Evolutionary conservation across 1,140 invertebrate genomes (phyloP).

Genomic region (Drosophila malerkotliana): DNA sequence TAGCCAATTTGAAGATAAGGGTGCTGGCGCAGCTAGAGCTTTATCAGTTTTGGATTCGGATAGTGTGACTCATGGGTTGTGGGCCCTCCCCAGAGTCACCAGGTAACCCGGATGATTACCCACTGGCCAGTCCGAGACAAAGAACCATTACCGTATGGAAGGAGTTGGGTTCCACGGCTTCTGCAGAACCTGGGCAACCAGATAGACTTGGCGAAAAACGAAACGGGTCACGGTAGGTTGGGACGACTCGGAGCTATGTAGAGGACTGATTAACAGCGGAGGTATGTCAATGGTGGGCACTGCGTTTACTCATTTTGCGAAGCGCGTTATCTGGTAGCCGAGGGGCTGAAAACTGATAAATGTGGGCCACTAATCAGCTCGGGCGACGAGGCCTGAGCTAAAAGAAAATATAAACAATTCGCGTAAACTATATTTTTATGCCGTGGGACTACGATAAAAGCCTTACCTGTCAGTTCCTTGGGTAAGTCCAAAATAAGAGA

Average conservation of each 20-base stretch:
- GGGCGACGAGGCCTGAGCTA: conserved; percentile 14
- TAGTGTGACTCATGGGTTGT: conserved; percentile 35
- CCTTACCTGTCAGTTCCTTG: conserved; percentile 27
- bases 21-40: conserved; percentile 33
- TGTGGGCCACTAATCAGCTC: conserved; percentile 57
- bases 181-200: background rate
- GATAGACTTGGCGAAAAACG: conserved; percentile 1
- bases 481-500: conserved; percentile 20
- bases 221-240: conserved; percentile 18
- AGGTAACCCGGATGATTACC: conserved; percentile 8
- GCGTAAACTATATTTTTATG: conserved; percentile 29
- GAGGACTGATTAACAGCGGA: conserved; percentile 65
- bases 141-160: conserved; percentile 32
- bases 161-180: conserved; percentile 2
- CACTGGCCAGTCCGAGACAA: background rate
- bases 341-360: conserved; percentile 48
- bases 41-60: conserved; percentile 64
- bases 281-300: conserved; percentile 59
- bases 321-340: conserved; percentile 55
- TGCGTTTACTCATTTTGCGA: conserved; percentile 74
- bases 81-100: conserved; percentile 16
- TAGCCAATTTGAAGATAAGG: conserved; percentile 64
- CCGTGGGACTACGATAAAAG: conserved; percentile 13
- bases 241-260: conserved; percentile 25
- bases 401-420: conserved; percentile 67